Percentiles rank a stretch among this genome's conserved stretches.
Conservation (phyloP, 2,797 vertebrate species). For the Ambastaia sidthimunki region DNA sequence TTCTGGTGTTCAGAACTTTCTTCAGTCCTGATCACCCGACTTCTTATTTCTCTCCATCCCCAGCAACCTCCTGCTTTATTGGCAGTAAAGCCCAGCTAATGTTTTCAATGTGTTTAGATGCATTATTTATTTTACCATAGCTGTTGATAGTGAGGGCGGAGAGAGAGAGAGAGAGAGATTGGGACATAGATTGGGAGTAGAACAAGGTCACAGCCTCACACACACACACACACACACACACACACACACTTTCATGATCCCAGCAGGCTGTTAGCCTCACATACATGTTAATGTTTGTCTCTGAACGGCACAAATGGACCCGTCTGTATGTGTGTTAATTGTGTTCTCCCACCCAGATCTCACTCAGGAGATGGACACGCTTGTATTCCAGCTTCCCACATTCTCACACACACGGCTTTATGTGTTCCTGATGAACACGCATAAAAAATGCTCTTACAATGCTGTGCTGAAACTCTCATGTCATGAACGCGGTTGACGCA, state of each 20-base stretch:
- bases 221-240: no score
- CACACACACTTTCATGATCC: slow-evolving; percentile 28
- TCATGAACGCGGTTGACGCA: no score
- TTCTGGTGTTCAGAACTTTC: slow-evolving; percentile 42
- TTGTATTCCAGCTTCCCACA: no score
- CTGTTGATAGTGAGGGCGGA: slow-evolving; percentile 72
- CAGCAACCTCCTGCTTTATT: slow-evolving; percentile 71
- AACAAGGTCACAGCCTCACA: slow-evolving; percentile 72
- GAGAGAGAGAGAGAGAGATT: slow-evolving; percentile 44
- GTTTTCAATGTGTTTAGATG: slow-evolving; percentile 81
- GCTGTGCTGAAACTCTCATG: no score
- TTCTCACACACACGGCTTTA: no score
- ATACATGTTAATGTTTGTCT: slow-evolving; percentile 70
- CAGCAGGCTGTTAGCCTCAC: slow-evolving; percentile 52
- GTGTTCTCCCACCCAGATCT: background rate
- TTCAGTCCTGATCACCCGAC: slow-evolving; percentile 64
- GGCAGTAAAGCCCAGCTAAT: slow-evolving; percentile 76
- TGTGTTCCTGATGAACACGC: no score
- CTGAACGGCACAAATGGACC: slow-evolving; percentile 27
- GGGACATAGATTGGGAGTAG: slow-evolving; percentile 74
- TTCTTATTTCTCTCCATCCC: slow-evolving; percentile 52
- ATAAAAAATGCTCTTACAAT: no score
- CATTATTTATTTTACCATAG: slow-evolving; percentile 81
- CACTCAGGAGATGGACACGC: background rate
- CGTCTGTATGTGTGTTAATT: background rate